These are phyloP conservation scores for Synergus itoensis DNA, from an alignment of 2,888 invertebrate species.

Conservation along the genomic window DNA sequence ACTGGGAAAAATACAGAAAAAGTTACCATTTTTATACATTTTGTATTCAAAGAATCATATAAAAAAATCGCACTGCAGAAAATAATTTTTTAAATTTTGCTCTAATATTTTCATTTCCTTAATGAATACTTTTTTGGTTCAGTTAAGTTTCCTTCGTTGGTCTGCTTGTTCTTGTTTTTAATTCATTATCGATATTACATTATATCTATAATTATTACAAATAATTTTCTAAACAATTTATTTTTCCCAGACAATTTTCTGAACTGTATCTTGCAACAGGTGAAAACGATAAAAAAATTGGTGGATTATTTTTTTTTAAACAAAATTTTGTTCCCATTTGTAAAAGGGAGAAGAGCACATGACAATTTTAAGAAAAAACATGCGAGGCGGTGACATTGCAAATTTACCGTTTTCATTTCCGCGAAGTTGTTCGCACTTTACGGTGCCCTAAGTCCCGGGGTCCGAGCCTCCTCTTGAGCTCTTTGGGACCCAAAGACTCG, in stretches of 20 bases:
- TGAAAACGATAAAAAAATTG: background rate
- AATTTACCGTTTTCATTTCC: slow-evolving; percentile 40
- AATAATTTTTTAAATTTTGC: too few species aligned
- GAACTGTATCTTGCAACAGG: background rate
- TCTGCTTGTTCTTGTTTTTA: background rate
- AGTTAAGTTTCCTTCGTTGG: background rate
- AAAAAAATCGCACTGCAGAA: too few species aligned
- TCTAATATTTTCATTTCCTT: background rate
- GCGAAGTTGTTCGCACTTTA: slow-evolving; percentile 38
- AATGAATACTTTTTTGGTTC: background rate
- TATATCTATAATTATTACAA: background rate
- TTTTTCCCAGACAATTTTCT: background rate
- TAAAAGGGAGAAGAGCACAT: background rate
- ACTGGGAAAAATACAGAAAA: too few species aligned
- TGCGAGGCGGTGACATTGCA: slow-evolving; percentile 32
- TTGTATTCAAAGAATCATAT: too few species aligned
- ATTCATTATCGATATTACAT: too few species aligned
- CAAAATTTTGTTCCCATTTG: background rate
- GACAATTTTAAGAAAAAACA: slow-evolving; percentile 20
- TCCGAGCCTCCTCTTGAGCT: slow-evolving; percentile 7
- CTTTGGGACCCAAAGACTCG: slow-evolving; percentile 14
- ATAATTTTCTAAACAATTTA: background rate
- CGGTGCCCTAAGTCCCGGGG: slow-evolving; percentile 34
- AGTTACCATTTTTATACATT: too few species aligned
- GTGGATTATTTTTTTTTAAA: background rate